A percentile compares a stretch with the other conserved stretches of the same genome.
These are phyloP conservation scores for Escarpia spicata DNA, from an alignment of 2,888 invertebrate genomes.

Conservation along the genomic window DNA sequence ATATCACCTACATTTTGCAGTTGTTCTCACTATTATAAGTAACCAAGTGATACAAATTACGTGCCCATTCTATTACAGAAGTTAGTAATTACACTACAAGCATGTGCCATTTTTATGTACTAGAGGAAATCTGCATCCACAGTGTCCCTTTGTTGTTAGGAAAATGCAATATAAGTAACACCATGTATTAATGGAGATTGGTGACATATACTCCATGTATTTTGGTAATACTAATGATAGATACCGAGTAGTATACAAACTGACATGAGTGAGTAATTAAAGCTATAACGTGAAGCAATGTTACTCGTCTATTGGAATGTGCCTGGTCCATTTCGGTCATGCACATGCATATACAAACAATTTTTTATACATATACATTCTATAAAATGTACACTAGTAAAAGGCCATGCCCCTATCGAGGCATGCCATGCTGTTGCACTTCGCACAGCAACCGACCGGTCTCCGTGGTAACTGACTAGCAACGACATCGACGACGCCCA, in stretches of 20 bases:
- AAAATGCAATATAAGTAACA: too few relatives aligned
- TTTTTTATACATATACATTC: constrained; percentile 4
- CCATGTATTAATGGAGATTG: too few relatives aligned
- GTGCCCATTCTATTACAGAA: not conserved
- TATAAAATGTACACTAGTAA: constrained; percentile 10
- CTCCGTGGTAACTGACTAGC: not conserved
- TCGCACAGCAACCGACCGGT: not conserved
- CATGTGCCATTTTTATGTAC: too few relatives aligned
- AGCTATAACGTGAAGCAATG: not conserved
- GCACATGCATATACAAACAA: constrained; percentile 1
- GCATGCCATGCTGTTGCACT: not conserved
- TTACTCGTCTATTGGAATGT: not conserved
- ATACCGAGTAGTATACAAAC: not conserved
- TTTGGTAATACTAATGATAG: not conserved
- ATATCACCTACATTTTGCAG: not conserved
- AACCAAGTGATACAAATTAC: not conserved
- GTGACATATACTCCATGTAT: not conserved
- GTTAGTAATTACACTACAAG: not conserved
- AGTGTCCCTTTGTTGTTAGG: not conserved
- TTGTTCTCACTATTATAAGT: too few relatives aligned
- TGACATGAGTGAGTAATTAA: not conserved
- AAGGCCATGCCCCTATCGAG: not conserved
- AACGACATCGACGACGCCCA: not conserved
- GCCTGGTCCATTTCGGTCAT: not conserved
- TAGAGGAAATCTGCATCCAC: not conserved